Base-by-base conservation (phyloP, 2,888 invertebrate species). In the Temnothorax unifasciatus region DNA sequence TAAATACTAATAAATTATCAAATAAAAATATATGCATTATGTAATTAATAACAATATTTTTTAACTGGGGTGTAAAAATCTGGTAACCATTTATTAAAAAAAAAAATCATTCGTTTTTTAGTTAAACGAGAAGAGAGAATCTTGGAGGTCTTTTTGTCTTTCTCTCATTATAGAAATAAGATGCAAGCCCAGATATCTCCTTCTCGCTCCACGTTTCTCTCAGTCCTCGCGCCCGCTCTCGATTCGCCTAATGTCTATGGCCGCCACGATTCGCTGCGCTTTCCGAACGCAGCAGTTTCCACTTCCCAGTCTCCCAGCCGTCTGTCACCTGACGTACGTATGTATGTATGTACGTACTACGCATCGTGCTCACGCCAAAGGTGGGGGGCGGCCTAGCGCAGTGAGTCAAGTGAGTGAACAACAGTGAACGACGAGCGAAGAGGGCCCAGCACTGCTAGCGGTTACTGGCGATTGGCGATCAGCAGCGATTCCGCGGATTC, bases 331-430 rank as follows among this genome's bases (percentile, higher is more conserved):
- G 54, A 69, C 54, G 8, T 0, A 6, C 34, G 6, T 6, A 34
- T 6, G 0, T 77, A 68, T 41, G 8, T 4, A 5, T 4, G 0
- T 34, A 34, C 34, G 4, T 68, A 68, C 69, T 77, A 54, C 69
- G 77, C 69, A 77, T 77, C 77, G 69, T 68, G 69, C 18, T 68
- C 25, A 52, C 18, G 41, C 76, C n/a, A 25, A 29, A 68, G 15
- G 77, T 41, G 52, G 77, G 77, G 41, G 77, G 29, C 29, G 52
- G 15, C 66, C 21, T 41, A 54, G 41, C 41, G 29, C 54, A 69
- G 54, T 44, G 77, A 54, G 41, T 6, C 34, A 29, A 29, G 29
- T 29, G 29, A 6, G 34, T 34, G 34, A 34, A 34, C 34, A 34
- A 34, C 6, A 5, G 34, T 34, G 34, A 34, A 34, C 34, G 0